These are phyloP conservation scores for Brachionus rotundiformis DNA, from an alignment of 1,140 invertebrate genomes.

Conservation along the genomic window DNA sequence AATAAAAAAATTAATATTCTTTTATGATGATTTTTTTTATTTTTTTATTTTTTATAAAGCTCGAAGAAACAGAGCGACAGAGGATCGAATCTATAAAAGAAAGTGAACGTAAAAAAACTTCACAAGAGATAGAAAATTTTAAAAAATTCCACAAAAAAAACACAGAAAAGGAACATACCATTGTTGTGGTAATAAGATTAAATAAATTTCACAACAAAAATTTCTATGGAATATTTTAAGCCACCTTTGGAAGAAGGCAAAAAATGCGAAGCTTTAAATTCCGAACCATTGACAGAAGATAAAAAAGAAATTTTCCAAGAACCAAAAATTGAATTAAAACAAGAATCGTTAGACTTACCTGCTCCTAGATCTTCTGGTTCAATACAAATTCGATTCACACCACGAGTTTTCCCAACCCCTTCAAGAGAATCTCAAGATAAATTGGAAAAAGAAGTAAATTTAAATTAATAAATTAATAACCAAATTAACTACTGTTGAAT, in stretches of 20 bases:
- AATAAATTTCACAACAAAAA: no score
- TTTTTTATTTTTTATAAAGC: slow-evolving; percentile 57
- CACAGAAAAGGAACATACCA: background rate
- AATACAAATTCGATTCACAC: slow-evolving; percentile 71
- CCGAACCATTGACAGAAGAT: slow-evolving; percentile 55
- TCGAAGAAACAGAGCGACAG: slow-evolving; percentile 69
- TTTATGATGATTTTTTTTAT: background rate
- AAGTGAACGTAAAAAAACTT: slow-evolving; percentile 68
- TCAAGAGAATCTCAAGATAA: slow-evolving; percentile 73
- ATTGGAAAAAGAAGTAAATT: slow-evolving; percentile 73
- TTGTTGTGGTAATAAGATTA: no score
- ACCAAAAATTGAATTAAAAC: background rate
- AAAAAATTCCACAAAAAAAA: background rate
- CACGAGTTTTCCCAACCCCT: slow-evolving; percentile 77
- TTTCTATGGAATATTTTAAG: background rate
- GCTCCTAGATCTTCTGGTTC: slow-evolving; percentile 57
- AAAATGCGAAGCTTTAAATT: no score
- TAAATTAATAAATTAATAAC: background rate
- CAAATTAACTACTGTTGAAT: background rate
- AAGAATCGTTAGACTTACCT: slow-evolving; percentile 54
- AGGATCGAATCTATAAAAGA: slow-evolving; percentile 65
- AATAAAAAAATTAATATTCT: no score
- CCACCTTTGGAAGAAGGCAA: background rate
- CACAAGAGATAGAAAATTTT: slow-evolving; percentile 67
- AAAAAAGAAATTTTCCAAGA: slow-evolving; percentile 49